Evolutionary conservation across 1,140 invertebrate genomes (phyloP), one percentile per base, ranked within the genome.

Genomic region (Copidosoma floridanum): DNA sequence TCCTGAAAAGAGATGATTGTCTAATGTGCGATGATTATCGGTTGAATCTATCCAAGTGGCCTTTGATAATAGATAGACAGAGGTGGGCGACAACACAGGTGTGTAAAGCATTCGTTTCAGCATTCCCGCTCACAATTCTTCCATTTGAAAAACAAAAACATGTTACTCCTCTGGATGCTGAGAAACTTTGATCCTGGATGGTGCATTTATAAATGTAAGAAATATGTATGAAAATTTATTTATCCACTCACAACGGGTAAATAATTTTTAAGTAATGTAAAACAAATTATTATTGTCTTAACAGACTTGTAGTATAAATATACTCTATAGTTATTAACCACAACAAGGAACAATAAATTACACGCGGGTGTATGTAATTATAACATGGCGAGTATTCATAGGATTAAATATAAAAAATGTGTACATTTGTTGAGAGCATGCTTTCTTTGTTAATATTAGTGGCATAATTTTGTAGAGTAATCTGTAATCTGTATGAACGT

Each of bases 41-140:
- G 55, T 61, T 40, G 44, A 61, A 21, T 55, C 52, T 61, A 50
- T 61, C 27, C 23, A 61, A 55, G 59, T 61, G 52, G 52, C 52
- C 52, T 61, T 55, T 16, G 23, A 50, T 27, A n/a, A n/a, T n/a
- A n/a, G n/a, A n/a, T n/a, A n/a, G n/a, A n/a, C n/a, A n/a, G n/a
- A n/a, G n/a, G n/a, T n/a, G n/a, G n/a, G n/a, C n/a, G n/a, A n/a
- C n/a, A n/a, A n/a, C n/a, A 54, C 20, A n/a, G 35, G 14, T 2
- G 5, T 55, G 35, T 14, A 24, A 14, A 60, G 14, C 29, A 46
- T 61, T 50, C 38, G 32, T 37, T 59, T 21, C 23, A 20, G 1
- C 26, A 53, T 59, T 53, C n/a, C n/a, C 20, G 29, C 1, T 46
- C 21, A 7, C 43, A 20, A 40, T 54, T 40, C 32, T 46, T 48